Evolutionary conservation across 1,140 invertebrate species (phyloP).

Genomic region (Caligus rogercresseyi): DNA sequence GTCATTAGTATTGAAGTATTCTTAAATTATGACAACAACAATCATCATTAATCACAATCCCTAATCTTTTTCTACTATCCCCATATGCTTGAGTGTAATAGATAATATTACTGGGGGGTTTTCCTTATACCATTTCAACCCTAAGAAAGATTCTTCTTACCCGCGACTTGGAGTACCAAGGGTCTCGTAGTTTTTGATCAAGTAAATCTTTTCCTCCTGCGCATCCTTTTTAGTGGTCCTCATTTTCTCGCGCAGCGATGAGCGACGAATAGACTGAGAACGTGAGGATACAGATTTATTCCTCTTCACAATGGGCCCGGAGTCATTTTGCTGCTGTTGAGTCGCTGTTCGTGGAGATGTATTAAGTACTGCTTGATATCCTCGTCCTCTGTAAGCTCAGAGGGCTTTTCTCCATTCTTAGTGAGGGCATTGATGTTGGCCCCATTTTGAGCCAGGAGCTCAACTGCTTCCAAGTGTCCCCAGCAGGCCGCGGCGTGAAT

Average conservation of each 20-base stretch:
- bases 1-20: neutral
- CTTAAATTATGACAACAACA: too few species aligned
- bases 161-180: conserved; percentile 27
- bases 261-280: conserved; percentile 75
- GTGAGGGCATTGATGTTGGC: conserved; percentile 93
- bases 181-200: conserved; percentile 8
- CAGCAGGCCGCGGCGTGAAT: conserved; percentile 92
- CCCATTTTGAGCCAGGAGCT: conserved; percentile 38
- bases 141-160: conserved; percentile 23
- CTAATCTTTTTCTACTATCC: too few species aligned
- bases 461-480: conserved; percentile 58
- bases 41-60: neutral
- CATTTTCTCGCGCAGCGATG: conserved; percentile 81
- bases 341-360: conserved; percentile 71
- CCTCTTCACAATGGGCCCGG: conserved; percentile 36
- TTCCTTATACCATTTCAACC: too few species aligned
- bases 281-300: conserved; percentile 26
- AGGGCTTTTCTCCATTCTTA: conserved; percentile 87
- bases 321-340: conserved; percentile 33
- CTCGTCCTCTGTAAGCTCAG: conserved; percentile 87
- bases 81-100: too few species aligned
- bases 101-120: too few species aligned
- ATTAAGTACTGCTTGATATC: conserved; percentile 76
- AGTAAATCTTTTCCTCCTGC: conserved; percentile 54
- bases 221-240: conserved; percentile 89